Base-by-base conservation (phyloP, 2,113 vertebrate genomes). In the Ranitomeya imitator region DNA sequence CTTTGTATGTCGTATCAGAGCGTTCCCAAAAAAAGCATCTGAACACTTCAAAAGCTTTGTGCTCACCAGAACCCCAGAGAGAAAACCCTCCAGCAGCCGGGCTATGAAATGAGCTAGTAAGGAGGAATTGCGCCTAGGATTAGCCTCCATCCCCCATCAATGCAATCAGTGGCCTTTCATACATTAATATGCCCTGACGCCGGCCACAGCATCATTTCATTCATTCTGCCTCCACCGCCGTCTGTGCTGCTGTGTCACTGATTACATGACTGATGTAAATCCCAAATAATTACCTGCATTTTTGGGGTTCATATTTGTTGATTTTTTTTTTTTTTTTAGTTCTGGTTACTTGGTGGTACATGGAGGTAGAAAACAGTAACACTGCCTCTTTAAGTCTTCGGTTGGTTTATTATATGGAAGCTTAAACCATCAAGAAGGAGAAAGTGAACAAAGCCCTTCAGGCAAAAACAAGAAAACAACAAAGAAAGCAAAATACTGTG, bases 31-130 rank as follows among this genome's bases (percentile, higher is more conserved):
- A 84, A 73, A 84, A 74, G 52, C 52, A 59, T 19, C 54, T 74
- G 13, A 59, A 74, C 51, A 31, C 65, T 85, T 73, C 83, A 57
- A 85, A 85, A 85, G 52, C 83, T 45, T n/a, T 59, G 52, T 69
- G 67, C 54, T 65, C 8, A 52, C 83, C n/a, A 57, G 37, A 26
- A 19, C 82, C 82, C 82, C 65, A 23, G 63, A 26, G 51, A 55
- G 59, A 18, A 63, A 81, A 52, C 4, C 21, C 18, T 63, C 51
- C 2, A 14, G 45, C n/a, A 55, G 31, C 19, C 63, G 1, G 61
- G 61, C 31, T 52, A 37, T 69, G 19, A 83, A 69, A 83, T 83
- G 51, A 65, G 13, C 63, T 71, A 55, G 55, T 84, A 71, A 84
- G 21, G 82, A 31, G 31, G 15, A 71, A 55, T 71, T 21, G 7